Base-by-base conservation (phyloP, 2,113 vertebrate species). In the Cromileptes altivelis region DNA sequence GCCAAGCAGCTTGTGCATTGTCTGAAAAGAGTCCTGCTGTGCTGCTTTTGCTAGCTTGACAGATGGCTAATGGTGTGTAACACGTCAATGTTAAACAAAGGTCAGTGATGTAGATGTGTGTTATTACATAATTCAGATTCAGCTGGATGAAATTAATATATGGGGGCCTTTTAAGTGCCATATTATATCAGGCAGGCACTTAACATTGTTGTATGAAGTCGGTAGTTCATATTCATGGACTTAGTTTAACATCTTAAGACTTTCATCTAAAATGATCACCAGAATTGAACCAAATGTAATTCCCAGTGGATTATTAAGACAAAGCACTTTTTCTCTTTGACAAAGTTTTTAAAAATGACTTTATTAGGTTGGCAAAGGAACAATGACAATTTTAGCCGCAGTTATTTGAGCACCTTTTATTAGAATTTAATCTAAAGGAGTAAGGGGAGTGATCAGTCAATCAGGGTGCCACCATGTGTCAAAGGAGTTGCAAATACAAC, bases 61-160 rank as follows among this genome's bases (percentile, higher is more conserved):
- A 93, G 93, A 93, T 93, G 93, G 92, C 60, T 86, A 87, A 83
- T 87, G 77, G 88, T 50, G 85, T 90, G 70, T 53, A 75, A 78
- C 85, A 69, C 12, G 19, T 85, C 76, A 68, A 52, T 82, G 79
- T 84, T 78, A 90, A 82, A 71, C 86, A 82, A 87, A 92, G 91
- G 84, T 90, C 80, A 88, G 64, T 2, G 47, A 85, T 76, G 45
- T 74, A 70, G 74, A 88, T 76, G 13, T 84, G n/a, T 70, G 40
- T 53, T 75, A 37, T 79, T 76, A 74, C 70, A 88, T 90, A 11
- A 89, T 90, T 91, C 84, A 89, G 61, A 79, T 74, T 72, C 9
- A 21, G 76, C 68, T 23, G 55, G 60, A 63, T 89, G 21, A 82
- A 77, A 78, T 70, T 57, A 80, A 75, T 63, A 64, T 53, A 64